A percentile compares a stretch with the other conserved stretches of the same genome.
Evolutionary conservation across 64 coral and sea anemone genomes (phyloP).

Genomic region (Trachythela sp.): DNA sequence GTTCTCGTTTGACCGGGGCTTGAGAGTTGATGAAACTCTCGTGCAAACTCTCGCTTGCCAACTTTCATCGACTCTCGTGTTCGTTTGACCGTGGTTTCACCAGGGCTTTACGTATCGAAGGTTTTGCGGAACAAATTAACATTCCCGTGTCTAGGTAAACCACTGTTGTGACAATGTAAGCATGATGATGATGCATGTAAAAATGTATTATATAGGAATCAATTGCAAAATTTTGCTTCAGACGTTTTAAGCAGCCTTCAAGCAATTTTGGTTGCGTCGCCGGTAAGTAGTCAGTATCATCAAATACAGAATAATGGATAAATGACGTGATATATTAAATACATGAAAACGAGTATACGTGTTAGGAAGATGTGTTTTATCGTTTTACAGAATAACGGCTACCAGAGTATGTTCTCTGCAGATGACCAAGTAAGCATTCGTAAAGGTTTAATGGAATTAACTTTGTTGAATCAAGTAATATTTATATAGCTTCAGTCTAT

Average conservation of each 20-base stretch:
- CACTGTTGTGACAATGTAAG: not conserved
- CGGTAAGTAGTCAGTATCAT: slow-evolving; percentile 44
- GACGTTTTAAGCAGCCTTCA: slow-evolving; percentile 82
- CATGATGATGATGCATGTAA: not conserved
- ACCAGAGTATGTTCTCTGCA: slow-evolving; percentile 70
- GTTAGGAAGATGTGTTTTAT: not conserved
- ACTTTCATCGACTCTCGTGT: too few species aligned
- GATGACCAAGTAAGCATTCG: slow-evolving; percentile 64
- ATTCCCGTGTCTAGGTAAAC: not conserved
- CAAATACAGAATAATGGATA: too few species aligned
- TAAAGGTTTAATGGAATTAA: not conserved
- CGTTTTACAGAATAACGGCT: slow-evolving; percentile 73
- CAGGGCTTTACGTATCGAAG: too few species aligned
- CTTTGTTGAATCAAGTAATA: not conserved
- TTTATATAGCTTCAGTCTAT: too few species aligned
- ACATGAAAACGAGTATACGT: too few species aligned
- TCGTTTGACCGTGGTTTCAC: too few species aligned
- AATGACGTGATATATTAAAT: too few species aligned
- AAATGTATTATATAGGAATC: slow-evolving; percentile 33
- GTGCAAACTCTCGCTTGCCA: too few species aligned
- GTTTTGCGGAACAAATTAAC: too few species aligned
- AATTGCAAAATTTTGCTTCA: slow-evolving; percentile 71
- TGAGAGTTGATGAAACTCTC: too few species aligned
- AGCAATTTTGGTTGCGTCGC: slow-evolving; percentile 49
- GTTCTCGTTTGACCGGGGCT: too few species aligned